Percentiles rank a stretch among this genome's conserved stretches.
These are phyloP conservation scores for Lates calcarifer DNA, from an alignment of 2,113 vertebrate species.

Conservation along the genomic window DNA sequence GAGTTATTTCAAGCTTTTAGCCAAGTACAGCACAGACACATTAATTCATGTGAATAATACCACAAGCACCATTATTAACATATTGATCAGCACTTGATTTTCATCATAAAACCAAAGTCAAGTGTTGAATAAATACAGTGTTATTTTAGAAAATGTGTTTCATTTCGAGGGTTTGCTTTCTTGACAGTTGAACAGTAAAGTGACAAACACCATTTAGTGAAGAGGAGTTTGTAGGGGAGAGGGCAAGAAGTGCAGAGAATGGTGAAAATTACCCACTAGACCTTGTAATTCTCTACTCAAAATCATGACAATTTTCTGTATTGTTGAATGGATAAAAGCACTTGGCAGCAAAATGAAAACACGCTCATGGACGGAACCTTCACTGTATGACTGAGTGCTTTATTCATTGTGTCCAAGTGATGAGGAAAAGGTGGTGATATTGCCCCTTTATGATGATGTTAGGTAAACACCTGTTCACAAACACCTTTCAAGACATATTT, in stretches of 20 bases:
- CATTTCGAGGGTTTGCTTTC: not conserved
- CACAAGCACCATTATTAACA: not conserved
- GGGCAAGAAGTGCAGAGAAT: not conserved
- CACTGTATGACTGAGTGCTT: not conserved
- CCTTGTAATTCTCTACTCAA: constrained; percentile 24
- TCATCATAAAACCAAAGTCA: not conserved
- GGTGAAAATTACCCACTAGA: constrained; percentile 12
- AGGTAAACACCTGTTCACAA: not conserved
- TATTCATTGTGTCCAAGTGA: not conserved
- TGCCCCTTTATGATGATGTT: not conserved
- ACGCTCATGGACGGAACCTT: not conserved
- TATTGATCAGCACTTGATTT: constrained; percentile 31
- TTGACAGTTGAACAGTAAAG: not conserved
- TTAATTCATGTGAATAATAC: constrained; percentile 10
- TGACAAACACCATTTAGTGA: constrained; percentile 10
- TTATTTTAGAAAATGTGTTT: not conserved
- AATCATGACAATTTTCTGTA: not conserved
- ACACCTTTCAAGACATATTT: not conserved
- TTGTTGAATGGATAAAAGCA: not conserved
- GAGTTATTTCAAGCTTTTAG: constrained; percentile 61
- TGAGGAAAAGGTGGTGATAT: not conserved
- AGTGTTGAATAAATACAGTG: not conserved
- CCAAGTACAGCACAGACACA: not conserved
- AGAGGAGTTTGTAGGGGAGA: not conserved
- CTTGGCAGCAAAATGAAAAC: not conserved